Percentiles rank a stretch among this genome's conserved stretches.
Conservation (phyloP, 2,888 invertebrate genomes). For the Halictus quadricinctus region DNA sequence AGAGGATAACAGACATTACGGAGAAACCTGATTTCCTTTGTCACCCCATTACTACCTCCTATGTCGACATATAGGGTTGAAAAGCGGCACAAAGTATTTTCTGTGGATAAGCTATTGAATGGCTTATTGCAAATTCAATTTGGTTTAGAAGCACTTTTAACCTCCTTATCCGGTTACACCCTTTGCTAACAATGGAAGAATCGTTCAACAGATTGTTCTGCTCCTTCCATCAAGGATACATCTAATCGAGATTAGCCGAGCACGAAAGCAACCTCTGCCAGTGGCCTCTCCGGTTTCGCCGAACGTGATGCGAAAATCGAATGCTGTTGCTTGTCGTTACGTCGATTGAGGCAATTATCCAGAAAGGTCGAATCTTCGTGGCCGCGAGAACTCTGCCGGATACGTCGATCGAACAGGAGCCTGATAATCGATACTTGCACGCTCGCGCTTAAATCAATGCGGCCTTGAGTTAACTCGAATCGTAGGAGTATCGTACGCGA, state of each 20-base stretch:
- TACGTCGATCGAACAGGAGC: slow-evolving; percentile 44
- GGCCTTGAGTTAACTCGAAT: slow-evolving; percentile 40
- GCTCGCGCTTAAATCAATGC: slow-evolving; percentile 35
- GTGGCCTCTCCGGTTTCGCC: not conserved
- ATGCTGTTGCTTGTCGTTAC: slow-evolving; percentile 45
- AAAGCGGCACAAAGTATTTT: no score
- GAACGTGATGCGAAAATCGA: slow-evolving; percentile 41
- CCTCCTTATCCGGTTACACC: no score
- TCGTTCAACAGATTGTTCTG: not conserved
- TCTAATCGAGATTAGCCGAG: slow-evolving; percentile 10
- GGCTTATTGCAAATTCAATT: no score
- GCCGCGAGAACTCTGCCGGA: slow-evolving; percentile 13
- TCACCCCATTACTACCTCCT: no score
- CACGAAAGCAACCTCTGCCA: slow-evolving; percentile 25
- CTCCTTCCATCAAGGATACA: not conserved
- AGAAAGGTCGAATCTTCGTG: slow-evolving; percentile 47
- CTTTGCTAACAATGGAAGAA: not conserved
- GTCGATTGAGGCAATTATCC: slow-evolving; percentile 56
- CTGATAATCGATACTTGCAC: slow-evolving; percentile 47
- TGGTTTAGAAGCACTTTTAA: no score
- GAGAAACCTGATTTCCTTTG: no score
- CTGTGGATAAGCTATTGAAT: no score
- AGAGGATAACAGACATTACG: no score
- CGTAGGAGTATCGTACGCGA: slow-evolving; percentile 29
- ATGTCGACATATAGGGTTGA: no score